These are phyloP conservation scores for Ailuropoda melanoleuca DNA, from an alignment of 2,113 vertebrate genomes.

Conservation along the genomic window DNA sequence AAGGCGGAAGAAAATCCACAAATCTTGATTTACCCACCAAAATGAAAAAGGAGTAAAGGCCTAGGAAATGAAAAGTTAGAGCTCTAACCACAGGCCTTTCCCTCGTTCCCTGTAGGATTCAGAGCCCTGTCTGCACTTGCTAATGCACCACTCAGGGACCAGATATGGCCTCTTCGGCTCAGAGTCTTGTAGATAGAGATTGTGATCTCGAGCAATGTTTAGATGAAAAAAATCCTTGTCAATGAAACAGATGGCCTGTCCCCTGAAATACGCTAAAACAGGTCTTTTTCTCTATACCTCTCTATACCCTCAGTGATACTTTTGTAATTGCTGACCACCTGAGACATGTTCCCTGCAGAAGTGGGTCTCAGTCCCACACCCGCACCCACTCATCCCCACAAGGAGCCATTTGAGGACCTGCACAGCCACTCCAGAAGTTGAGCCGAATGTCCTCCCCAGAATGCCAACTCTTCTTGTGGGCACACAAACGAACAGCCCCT, in stretches of 20 bases:
- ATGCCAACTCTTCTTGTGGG: neutral
- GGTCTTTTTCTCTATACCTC: neutral
- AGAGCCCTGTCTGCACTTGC: neutral
- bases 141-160: neutral
- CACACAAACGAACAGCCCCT: neutral
- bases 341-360: neutral
- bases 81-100: neutral
- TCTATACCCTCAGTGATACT: neutral
- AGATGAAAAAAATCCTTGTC: neutral
- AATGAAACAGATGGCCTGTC: neutral
- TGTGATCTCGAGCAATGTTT: neutral
- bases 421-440: neutral
- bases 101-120: neutral
- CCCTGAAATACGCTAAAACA: neutral
- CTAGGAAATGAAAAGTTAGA: neutral
- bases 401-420: neutral
- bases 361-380: rapidly evolving
- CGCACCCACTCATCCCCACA: rapidly evolving
- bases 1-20: neutral
- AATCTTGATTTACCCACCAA: neutral
- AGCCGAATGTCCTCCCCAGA: neutral
- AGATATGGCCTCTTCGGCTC: neutral
- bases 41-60: neutral
- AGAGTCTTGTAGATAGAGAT: neutral
- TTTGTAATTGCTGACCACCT: neutral